These are phyloP conservation scores for Condylura cristata DNA, from an alignment of 2,113 vertebrate genomes.

Conservation along the genomic window DNA sequence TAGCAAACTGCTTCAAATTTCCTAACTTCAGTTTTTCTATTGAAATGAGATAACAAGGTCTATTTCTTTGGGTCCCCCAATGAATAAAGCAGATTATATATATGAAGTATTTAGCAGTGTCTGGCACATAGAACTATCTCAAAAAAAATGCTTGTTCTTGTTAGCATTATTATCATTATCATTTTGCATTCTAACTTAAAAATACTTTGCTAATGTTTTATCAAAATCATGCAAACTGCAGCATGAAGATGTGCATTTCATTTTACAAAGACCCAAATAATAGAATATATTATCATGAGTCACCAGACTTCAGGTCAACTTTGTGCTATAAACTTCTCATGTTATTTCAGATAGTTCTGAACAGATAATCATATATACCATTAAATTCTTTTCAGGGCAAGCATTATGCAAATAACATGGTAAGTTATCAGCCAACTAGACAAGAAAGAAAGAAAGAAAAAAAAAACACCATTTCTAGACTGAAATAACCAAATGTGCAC, in stretches of 20 bases:
- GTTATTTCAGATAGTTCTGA: constrained; percentile 24
- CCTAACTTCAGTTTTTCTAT: background rate
- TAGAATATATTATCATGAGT: background rate
- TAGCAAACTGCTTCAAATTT: background rate
- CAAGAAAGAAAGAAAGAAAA: background rate
- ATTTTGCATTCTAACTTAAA: constrained; percentile 33
- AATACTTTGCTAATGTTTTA: background rate
- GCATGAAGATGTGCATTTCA: background rate
- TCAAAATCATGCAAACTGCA: background rate
- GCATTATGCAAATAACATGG: background rate
- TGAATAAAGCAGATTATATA: background rate
- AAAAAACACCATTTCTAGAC: background rate
- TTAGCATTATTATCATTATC: background rate
- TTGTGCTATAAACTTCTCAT: background rate
- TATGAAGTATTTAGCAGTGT: background rate
- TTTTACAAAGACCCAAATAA: background rate
- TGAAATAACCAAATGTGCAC: background rate
- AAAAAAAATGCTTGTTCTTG: background rate
- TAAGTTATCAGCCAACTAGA: background rate
- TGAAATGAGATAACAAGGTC: background rate
- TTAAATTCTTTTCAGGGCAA: background rate
- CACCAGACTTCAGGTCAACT: background rate
- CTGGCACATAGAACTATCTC: background rate
- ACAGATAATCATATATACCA: background rate
- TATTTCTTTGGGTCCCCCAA: background rate